phyloP scores from a whole-genome alignment of 1,140 invertebrate genomes.

The Pantala flavescens region DNA sequence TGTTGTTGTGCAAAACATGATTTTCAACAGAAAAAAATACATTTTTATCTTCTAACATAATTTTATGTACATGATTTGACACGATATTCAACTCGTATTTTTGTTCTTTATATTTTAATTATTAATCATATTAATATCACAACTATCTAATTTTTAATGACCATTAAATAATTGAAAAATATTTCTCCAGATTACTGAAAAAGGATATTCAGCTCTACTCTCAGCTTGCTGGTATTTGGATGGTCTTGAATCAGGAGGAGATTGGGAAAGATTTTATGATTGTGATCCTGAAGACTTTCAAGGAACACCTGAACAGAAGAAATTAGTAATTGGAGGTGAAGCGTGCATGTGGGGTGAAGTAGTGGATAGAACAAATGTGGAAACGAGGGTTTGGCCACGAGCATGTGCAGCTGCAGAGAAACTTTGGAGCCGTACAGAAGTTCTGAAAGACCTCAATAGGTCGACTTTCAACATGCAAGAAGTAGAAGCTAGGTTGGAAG shows the following conservation, averaged over 20 bases:
- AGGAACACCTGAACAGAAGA: slow-evolving; percentile 13
- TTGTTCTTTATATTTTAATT: too few relatives aligned
- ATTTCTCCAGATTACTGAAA: slow-evolving; percentile 28
- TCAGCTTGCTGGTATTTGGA: slow-evolving; percentile 51
- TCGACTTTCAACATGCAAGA: slow-evolving; percentile 23
- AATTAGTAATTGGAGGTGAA: slow-evolving; percentile 40
- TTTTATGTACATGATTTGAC: too few relatives aligned
- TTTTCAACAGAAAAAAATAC: too few relatives aligned
- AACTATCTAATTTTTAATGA: slow-evolving; percentile 12
- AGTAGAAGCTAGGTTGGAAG: slow-evolving; percentile 37
- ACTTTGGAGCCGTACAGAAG: slow-evolving; percentile 37
- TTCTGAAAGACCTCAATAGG: too few relatives aligned
- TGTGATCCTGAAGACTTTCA: slow-evolving; percentile 20
- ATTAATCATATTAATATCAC: too few relatives aligned
- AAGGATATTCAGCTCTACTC: slow-evolving; percentile 37
- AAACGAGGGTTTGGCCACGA: slow-evolving; percentile 36
- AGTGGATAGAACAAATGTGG: slow-evolving; percentile 42
- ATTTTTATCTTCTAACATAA: too few relatives aligned
- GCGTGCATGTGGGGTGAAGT: slow-evolving; percentile 52
- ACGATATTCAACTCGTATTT: too few relatives aligned
- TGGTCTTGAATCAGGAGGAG: slow-evolving; percentile 44
- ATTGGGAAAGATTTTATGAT: slow-evolving; percentile 45
- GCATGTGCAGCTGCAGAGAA: slow-evolving; percentile 49
- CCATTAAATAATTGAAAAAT: neutral
- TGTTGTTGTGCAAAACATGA: too few relatives aligned